Evolutionary conservation across 2,888 invertebrate genomes (phyloP).

Genomic region (Tenthredo distinguenda): DNA sequence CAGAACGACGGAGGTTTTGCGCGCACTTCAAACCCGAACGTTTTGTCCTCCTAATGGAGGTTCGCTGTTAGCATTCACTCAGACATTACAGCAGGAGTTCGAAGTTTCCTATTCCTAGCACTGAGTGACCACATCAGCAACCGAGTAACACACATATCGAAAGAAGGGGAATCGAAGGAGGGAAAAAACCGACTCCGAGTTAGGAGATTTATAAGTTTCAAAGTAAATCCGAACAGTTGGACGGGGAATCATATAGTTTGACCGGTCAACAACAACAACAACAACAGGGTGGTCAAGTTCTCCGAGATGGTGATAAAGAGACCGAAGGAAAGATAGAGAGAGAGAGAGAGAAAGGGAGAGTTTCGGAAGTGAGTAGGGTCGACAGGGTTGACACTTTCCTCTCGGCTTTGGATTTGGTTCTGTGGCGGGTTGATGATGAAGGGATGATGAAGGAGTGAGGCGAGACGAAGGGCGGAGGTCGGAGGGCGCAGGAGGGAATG

Average conservation of each 20-base stretch:
- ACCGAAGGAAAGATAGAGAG: not conserved
- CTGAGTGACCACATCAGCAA: not conserved
- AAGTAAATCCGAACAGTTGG: not conserved
- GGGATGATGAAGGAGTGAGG: not conserved
- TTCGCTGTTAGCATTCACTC: not conserved
- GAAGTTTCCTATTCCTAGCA: not conserved
- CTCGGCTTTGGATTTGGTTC: constrained; percentile 32
- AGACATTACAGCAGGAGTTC: not conserved
- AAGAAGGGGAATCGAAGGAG: not conserved
- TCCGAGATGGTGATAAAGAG: not conserved
- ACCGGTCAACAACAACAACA: not conserved
- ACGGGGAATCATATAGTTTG: constrained; percentile 1
- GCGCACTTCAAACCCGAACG: not conserved
- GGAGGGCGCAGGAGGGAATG: not conserved
- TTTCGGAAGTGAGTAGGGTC: constrained; percentile 26
- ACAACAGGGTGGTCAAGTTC: not conserved
- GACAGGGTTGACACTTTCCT: constrained; percentile 34
- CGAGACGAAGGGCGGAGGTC: not conserved
- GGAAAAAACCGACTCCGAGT: not conserved
- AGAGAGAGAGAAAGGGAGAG: not conserved
- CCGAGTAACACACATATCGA: not conserved
- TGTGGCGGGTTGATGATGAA: constrained; percentile 17
- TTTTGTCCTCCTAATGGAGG: not conserved
- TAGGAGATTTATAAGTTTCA: not conserved
- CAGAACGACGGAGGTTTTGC: not conserved